A percentile compares a stretch with the other conserved stretches of the same genome.
These are phyloP conservation scores for Steinernema khuongi DNA, from an alignment of 1,140 invertebrate genomes.

Conservation along the genomic window DNA sequence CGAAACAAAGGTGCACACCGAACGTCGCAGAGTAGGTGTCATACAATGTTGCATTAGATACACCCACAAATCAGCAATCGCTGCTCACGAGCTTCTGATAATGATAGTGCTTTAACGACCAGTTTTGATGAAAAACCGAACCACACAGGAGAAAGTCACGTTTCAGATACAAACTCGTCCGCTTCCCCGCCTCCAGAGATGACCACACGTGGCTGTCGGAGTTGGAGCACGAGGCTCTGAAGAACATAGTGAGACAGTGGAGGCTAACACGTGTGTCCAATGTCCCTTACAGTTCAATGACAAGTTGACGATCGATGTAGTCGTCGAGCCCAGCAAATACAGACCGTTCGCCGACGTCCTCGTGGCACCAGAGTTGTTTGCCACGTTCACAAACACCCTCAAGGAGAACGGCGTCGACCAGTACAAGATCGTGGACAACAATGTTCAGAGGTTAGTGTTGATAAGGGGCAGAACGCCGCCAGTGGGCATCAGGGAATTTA, in stretches of 20 bases:
- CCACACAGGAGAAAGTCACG: background rate
- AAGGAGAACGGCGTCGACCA: slow-evolving; percentile 19
- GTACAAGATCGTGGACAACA: slow-evolving; percentile 30
- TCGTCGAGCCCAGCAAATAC: background rate
- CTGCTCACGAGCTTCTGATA: background rate
- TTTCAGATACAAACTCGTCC: slow-evolving; percentile 7
- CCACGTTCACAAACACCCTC: slow-evolving; percentile 29
- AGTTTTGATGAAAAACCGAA: background rate
- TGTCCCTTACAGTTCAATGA: background rate
- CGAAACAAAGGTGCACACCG: too few species aligned
- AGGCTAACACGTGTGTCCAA: background rate
- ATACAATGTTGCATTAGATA: too few species aligned
- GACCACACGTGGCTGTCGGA: background rate
- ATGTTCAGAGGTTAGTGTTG: slow-evolving; percentile 44
- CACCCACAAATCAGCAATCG: too few species aligned
- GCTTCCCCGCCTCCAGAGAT: background rate
- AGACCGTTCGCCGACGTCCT: slow-evolving; percentile 39
- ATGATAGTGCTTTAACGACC: background rate
- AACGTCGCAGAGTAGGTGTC: too few species aligned
- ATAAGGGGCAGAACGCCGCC: too few species aligned
- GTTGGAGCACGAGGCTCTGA: background rate
- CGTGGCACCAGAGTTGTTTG: slow-evolving; percentile 44
- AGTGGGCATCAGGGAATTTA: background rate
- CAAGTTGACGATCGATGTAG: background rate
- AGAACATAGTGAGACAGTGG: background rate